Evolutionary conservation across 1,140 invertebrate species (phyloP).

Genomic region (Marisa cornuarietis): DNA sequence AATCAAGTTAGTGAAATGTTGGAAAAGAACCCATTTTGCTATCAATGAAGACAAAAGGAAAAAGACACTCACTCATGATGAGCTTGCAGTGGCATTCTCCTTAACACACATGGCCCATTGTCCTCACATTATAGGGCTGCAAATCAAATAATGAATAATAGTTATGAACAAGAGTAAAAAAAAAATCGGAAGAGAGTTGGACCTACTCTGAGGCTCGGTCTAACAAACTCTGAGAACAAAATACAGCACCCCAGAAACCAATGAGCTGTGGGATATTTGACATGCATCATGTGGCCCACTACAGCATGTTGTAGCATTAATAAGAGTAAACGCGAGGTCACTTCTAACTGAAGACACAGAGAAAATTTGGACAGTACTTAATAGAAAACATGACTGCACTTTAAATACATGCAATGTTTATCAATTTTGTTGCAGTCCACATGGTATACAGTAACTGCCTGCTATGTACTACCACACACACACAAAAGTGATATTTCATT

Average conservation of each 20-base stretch:
- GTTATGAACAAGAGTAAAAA: not conserved
- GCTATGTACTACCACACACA: too few species aligned
- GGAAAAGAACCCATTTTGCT: not conserved
- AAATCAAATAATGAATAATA: not conserved
- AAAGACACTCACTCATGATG: constrained; percentile 13
- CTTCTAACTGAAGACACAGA: too few species aligned
- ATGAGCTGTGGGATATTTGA: too few species aligned
- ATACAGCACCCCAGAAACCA: not conserved
- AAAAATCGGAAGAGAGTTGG: not conserved
- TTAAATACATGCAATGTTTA: too few species aligned
- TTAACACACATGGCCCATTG: not conserved
- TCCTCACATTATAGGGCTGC: not conserved
- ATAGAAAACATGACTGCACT: too few species aligned
- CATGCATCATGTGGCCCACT: too few species aligned
- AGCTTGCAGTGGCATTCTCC: constrained; percentile 8
- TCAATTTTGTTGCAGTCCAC: too few species aligned
- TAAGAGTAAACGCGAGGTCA: too few species aligned
- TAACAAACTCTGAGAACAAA: not conserved
- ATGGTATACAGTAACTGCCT: too few species aligned
- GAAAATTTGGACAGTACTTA: too few species aligned
- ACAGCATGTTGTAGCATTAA: too few species aligned
- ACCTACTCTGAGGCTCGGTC: not conserved
- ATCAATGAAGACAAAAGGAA: not conserved
- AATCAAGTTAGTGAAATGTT: not conserved
- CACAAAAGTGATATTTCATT: too few species aligned